phyloP scores from a whole-genome alignment of 1,140 invertebrate genomes.

The Eumeta japonica region DNA sequence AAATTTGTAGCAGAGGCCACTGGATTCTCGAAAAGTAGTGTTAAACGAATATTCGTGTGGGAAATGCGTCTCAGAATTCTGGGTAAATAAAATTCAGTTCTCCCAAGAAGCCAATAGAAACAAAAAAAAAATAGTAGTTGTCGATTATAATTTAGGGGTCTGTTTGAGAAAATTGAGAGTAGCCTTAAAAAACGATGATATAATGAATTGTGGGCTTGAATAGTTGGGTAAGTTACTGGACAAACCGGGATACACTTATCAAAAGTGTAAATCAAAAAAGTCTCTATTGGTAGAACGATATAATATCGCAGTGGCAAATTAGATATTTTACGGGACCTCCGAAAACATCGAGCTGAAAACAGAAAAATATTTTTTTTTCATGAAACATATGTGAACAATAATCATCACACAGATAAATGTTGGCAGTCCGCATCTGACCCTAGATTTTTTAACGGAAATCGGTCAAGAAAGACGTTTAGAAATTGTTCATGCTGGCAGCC shows the following conservation, averaged over 20 bases:
- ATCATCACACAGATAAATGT: neutral
- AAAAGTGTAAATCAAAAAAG: neutral
- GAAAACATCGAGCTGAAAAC: too few relatives aligned
- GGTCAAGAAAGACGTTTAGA: too few relatives aligned
- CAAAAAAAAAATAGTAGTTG: slow-evolving; percentile 7
- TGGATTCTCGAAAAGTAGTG: slow-evolving; percentile 8
- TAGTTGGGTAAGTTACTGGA: neutral
- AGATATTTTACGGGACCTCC: neutral
- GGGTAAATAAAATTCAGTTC: slow-evolving; percentile 8
- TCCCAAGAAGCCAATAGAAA: slow-evolving; percentile 8
- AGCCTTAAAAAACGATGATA: neutral
- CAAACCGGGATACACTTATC: slow-evolving; percentile 1
- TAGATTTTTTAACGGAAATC: too few relatives aligned
- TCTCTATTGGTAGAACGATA: neutral
- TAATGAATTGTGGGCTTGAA: neutral
- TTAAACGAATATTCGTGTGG: slow-evolving; percentile 7
- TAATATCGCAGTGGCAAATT: neutral
- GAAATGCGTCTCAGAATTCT: too few relatives aligned
- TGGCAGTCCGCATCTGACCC: neutral
- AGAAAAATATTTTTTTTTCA: too few relatives aligned
- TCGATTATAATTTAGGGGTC: slow-evolving; percentile 9
- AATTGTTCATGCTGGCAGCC: slow-evolving; percentile 1
- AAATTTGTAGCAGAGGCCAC: slow-evolving; percentile 10
- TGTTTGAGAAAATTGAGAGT: neutral
- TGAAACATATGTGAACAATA: neutral